phyloP scores from a whole-genome alignment of 2,797 vertebrate species.

The Okamejei kenojei region DNA sequence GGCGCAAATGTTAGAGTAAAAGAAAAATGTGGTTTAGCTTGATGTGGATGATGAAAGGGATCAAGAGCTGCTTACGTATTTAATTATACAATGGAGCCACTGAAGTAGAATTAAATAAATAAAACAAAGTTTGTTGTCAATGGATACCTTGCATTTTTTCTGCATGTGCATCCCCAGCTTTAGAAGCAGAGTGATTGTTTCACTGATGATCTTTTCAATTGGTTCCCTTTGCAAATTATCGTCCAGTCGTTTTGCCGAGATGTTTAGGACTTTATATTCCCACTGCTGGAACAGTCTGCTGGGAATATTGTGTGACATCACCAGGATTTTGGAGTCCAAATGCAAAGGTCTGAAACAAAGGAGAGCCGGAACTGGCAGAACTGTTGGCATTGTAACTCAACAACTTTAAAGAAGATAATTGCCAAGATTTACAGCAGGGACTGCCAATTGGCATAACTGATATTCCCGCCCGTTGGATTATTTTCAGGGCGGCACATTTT shows the following conservation, averaged over 20 bases:
- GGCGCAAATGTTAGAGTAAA: not conserved
- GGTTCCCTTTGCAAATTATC: slow-evolving; percentile 43
- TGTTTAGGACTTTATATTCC: slow-evolving; percentile 56
- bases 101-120: not conserved
- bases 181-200: slow-evolving; percentile 50
- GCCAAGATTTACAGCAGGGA: too few relatives aligned
- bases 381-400: not conserved
- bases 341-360: slow-evolving; percentile 46
- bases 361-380: not conserved
- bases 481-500: too few relatives aligned
- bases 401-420: not conserved
- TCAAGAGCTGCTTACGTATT: not conserved
- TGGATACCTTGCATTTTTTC: slow-evolving; percentile 50
- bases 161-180: slow-evolving; percentile 48
- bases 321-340: slow-evolving; percentile 53
- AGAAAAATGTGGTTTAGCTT: not conserved
- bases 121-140: not conserved
- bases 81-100: not conserved
- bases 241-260: slow-evolving; percentile 38
- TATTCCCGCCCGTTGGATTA: too few relatives aligned
- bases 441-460: too few relatives aligned
- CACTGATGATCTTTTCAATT: slow-evolving; percentile 47
- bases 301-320: slow-evolving; percentile 53
- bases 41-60: not conserved
- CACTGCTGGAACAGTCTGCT: slow-evolving; percentile 60